Percentiles rank a stretch among this genome's conserved stretches.
Conservation (phyloP, 2,888 invertebrate genomes). For the Drosophila gaucha region DNA sequence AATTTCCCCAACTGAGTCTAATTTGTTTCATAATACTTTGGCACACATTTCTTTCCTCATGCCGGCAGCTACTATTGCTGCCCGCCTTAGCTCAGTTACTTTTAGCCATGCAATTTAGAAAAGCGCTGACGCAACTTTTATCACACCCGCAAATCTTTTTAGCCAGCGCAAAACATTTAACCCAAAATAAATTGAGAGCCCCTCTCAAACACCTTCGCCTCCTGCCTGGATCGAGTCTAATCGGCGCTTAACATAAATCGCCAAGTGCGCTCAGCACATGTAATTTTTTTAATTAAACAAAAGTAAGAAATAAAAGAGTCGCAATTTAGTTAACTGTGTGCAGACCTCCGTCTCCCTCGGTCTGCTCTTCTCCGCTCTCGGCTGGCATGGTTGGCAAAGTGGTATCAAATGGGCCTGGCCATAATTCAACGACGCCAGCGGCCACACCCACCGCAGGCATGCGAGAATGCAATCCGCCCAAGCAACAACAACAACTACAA, state of each 20-base stretch:
- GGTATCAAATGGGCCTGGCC: conserved; percentile 53
- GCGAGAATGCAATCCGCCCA: conserved; percentile 67
- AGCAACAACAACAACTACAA: conserved; percentile 31
- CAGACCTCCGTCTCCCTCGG: background rate
- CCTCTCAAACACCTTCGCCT: background rate
- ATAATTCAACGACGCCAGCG: conserved; percentile 60
- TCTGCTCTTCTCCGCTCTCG: background rate
- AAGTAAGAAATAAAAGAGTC: conserved; percentile 32
- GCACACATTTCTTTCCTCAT: background rate
- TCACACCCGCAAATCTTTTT: conserved; percentile 43
- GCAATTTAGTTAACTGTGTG: conserved; percentile 35
- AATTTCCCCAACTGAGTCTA: background rate
- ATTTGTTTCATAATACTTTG: background rate
- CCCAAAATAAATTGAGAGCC: conserved; percentile 61
- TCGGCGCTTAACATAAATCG: conserved; percentile 74
- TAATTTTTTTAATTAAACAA: conserved; percentile 68
- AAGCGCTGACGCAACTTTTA: conserved; percentile 59
- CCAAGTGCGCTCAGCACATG: conserved; percentile 61
- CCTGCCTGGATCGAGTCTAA: conserved; percentile 39
- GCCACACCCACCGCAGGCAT: conserved; percentile 66
- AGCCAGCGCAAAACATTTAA: conserved; percentile 46
- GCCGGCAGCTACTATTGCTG: background rate
- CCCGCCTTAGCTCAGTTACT: background rate
- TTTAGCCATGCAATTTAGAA: conserved; percentile 20
- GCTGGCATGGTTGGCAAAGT: conserved; percentile 9